Evolutionary conservation across 2,797 vertebrate species (phyloP).

Genomic region (Chaenodraco wilsoni): DNA sequence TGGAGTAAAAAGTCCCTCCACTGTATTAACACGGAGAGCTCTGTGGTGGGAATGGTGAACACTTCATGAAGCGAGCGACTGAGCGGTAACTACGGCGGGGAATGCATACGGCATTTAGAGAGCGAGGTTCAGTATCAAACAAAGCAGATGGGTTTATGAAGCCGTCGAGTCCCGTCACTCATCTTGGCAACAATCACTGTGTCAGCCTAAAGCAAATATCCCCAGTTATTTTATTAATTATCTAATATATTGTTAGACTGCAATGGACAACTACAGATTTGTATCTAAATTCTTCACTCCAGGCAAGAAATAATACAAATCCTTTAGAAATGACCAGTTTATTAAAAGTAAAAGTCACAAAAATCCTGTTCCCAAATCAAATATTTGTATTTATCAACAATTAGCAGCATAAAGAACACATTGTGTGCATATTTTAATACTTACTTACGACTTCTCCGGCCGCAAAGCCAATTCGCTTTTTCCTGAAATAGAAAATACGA

Average conservation of each 20-base stretch:
- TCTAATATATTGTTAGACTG: not conserved
- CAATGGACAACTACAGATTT: not conserved
- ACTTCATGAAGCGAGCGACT: conserved; percentile 27
- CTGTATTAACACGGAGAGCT: conserved; percentile 76
- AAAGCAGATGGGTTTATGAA: no score
- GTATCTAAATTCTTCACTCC: no score
- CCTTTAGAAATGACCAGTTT: not conserved
- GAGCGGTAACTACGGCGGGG: conserved; percentile 30
- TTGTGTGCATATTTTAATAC: not conserved
- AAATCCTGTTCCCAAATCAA: not conserved
- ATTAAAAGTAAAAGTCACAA: not conserved
- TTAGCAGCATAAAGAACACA: no score
- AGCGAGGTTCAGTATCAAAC: not conserved
- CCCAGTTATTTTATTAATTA: not conserved
- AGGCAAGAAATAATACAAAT: not conserved
- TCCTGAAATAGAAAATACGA: not conserved
- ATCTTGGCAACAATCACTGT: not conserved
- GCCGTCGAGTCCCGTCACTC: not conserved
- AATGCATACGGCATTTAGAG: conserved; percentile 20
- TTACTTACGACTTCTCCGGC: not conserved
- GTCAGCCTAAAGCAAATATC: not conserved
- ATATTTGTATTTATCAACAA: not conserved
- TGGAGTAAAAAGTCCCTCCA: conserved; percentile 63
- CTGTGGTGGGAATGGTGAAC: conserved; percentile 37
- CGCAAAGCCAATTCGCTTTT: no score